phyloP scores from a whole-genome alignment of 2,113 vertebrate species.

The Eudyptes chrysolophus region DNA sequence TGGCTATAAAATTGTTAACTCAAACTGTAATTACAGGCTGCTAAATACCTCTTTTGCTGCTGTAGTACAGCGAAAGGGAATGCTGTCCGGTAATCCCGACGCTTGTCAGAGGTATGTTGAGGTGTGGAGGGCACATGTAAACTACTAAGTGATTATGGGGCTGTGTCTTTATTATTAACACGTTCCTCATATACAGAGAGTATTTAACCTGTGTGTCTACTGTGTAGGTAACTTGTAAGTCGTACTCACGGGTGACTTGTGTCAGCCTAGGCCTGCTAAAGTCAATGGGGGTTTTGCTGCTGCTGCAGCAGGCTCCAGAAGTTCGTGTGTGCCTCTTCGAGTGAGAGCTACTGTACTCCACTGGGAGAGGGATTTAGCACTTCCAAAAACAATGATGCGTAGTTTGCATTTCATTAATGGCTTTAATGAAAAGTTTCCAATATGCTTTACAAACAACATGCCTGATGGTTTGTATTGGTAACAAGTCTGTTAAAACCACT shows the following conservation, averaged over 20 bases:
- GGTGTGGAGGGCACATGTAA: background rate
- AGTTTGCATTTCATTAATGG: background rate
- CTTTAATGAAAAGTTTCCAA: background rate
- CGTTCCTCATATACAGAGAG: background rate
- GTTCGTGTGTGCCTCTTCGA: background rate
- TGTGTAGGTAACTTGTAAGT: too few relatives aligned
- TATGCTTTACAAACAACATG: background rate
- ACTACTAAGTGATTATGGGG: background rate
- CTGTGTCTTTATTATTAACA: background rate
- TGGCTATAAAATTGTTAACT: background rate
- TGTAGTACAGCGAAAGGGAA: background rate
- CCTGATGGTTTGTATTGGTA: background rate
- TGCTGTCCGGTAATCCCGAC: background rate
- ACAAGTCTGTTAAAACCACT: background rate
- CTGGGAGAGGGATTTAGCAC: accelerated
- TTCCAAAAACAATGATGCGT: background rate
- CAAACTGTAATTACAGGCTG: background rate
- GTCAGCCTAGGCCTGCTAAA: background rate
- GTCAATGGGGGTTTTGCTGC: background rate
- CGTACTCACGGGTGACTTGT: accelerated
- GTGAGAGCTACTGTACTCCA: background rate
- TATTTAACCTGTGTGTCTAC: accelerated
- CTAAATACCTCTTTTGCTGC: background rate
- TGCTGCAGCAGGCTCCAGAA: accelerated
- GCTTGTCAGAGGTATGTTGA: background rate